Evolutionary conservation across 2,888 invertebrate species (phyloP), one percentile per base, ranked within the genome.

Genomic region (Drosophila tanythrix): DNA sequence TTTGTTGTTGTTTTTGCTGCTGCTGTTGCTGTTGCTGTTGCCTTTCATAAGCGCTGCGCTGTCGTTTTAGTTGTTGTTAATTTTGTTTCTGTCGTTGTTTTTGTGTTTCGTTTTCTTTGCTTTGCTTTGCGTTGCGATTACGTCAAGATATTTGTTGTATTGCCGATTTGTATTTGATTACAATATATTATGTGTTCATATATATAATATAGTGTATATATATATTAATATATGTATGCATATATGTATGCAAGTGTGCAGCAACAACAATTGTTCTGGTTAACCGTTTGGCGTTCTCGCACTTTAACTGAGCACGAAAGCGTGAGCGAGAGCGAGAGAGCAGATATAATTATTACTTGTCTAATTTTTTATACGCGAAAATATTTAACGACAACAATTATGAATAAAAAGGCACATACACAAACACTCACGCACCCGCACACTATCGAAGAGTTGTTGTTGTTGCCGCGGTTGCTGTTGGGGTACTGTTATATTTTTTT

Each of bases 111-210:
- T 64, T 82, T 82, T 68, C 60, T 74, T 87, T 73, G 55, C 76
- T 70, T 78, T 82, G 78, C 70, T 59, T 71, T 77, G 80, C 70
- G 86, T 72, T 77, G 80, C 72, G 90, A 89, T 86, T 86, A 86
- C 86, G 86, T 82, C 77, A 89, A 82, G 76, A 89, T 79, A 78
- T 78, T 81, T 84, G 76, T 86, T 82, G 70, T 86, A 76, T 76
- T 74, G 70, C 61, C 74, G 78, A 83, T 89, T 87, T 76, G 74
- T 80, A 83, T 77, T 76, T 77, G 76, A 82, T 88, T 89, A 85
- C 79, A 79, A 71, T 76, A 76, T 62, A 70, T 64, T 76, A 59
- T 67, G 69, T 53, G 52, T 69, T 67, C 59, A 35, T 21, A 60
- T 2, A 61, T 48, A 57, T 27, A 48, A 25, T 46, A 36, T 35